Base-by-base conservation (phyloP, 1,140 invertebrate species). In the Tigriopus japonicus region DNA sequence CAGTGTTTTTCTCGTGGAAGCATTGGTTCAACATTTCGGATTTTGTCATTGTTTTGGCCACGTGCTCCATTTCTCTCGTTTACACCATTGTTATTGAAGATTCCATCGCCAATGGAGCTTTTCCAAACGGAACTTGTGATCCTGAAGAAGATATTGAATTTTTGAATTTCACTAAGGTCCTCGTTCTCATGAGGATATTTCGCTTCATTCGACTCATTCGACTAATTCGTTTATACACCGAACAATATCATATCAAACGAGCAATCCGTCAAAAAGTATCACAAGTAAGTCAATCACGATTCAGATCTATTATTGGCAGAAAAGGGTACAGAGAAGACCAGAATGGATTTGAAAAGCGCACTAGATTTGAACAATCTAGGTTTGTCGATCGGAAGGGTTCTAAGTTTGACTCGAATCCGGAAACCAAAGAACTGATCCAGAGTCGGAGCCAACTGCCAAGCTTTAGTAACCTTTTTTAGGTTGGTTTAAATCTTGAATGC, bases 191-290 rank as follows among this genome's bases (percentile, higher is more conserved):
- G 49, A 71, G 76, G 63, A 63, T 74, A 3, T 62, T 78, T 17
- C 69, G 77, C 42, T 70, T 76, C 49, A 66, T 77, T 2, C 67
- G 72, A 14, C 69, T 77, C 42, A 62, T 71, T 6, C 28, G 28
- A 9, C 28, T 35, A 3, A 35, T 35, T 35, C 64, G 74, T 24
- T 67, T 76, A 23, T 73, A 67, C 35, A 71, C 70, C 12, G 72
- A 77, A 63, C 69, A 71, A 42, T 69, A 72, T 62, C 69, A 75
- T 42, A 66, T 77, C 15, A 68, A 71, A 40, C 70, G 66, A 63
- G 75, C 74, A 17, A 72, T 73, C 15, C 65, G 77, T 40, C 69
- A 73, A 59, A 69, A 76, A 45, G 73, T 79, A n/a, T 77, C 76
- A 7, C 75, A 35, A 9, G 28, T 35, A 35, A 35, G 28, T 3